Conservation (phyloP, 2,113 vertebrate genomes). For the Ochotona curzoniae region DNA sequence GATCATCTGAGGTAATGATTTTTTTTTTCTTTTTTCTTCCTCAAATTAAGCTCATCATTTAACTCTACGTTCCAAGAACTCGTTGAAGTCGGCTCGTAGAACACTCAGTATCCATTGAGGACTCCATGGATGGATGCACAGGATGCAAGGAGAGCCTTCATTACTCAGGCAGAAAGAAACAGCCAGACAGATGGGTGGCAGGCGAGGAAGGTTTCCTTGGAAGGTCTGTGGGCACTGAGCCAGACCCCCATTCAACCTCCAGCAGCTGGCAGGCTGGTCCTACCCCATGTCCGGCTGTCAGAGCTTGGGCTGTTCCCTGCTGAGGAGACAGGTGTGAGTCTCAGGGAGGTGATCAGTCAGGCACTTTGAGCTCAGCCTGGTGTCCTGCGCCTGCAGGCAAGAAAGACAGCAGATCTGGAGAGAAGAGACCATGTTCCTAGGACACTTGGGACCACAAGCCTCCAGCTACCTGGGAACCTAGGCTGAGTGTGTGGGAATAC, state of each 20-base stretch:
- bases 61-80: too few species aligned
- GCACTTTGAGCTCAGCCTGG: neutral
- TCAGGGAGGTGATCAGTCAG: neutral
- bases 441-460: neutral
- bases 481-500: neutral
- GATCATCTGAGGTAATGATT: too few species aligned
- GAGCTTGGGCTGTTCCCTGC: neutral
- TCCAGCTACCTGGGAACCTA: neutral
- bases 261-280: neutral
- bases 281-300: neutral
- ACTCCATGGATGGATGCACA: neutral
- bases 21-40: too few species aligned
- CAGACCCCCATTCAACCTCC: neutral
- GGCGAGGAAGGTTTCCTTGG: neutral
- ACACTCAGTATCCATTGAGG: neutral
- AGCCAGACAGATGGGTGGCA: neutral
- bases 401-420: too few species aligned
- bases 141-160: neutral
- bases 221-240: neutral
- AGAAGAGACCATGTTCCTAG: neutral
- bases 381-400: neutral
- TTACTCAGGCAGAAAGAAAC: neutral
- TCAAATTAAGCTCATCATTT: too few species aligned
- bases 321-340: neutral
- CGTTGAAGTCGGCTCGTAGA: neutral